These are phyloP conservation scores for Oncorhynchus gorbuscha DNA, from an alignment of 2,113 vertebrate species.

Conservation along the genomic window DNA sequence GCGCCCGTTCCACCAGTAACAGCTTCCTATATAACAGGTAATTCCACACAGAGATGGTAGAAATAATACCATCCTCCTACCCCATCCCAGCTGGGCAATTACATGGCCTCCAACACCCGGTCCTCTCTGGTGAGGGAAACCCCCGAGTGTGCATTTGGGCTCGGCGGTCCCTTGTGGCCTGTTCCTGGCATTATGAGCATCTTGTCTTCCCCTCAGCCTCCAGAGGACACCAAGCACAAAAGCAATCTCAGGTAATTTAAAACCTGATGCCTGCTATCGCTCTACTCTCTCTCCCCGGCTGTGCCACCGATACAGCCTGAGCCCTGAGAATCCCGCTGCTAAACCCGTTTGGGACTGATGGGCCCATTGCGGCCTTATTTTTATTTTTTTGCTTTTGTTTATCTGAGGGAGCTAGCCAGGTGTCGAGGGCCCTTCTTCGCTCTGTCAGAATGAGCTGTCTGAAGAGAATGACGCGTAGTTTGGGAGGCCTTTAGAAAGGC, in stretches of 20 bases:
- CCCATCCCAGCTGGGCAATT: slow-evolving; percentile 56
- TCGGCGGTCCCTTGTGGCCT: slow-evolving; percentile 47
- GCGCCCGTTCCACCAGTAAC: slow-evolving; percentile 1
- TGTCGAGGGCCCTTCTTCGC: neutral
- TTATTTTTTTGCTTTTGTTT: neutral
- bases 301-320: neutral
- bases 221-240: slow-evolving; percentile 59
- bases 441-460: neutral
- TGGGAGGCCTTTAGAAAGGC: neutral
- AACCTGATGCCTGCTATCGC: slow-evolving; percentile 48
- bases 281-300: slow-evolving; percentile 25
- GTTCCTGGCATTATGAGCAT: slow-evolving; percentile 62
- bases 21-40: slow-evolving; percentile 33
- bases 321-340: neutral
- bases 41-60: slow-evolving; percentile 37
- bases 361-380: neutral
- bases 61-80: slow-evolving; percentile 31
- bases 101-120: slow-evolving; percentile 52
- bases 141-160: slow-evolving; percentile 53
- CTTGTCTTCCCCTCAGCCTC: slow-evolving; percentile 43
- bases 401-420: neutral
- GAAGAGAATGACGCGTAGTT: neutral
- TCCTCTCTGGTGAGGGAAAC: slow-evolving; percentile 51
- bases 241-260: slow-evolving; percentile 70
- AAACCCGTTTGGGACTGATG: neutral